Evolutionary conservation across 2,888 invertebrate genomes (phyloP).

Genomic region (Cryptus viduatorius): DNA sequence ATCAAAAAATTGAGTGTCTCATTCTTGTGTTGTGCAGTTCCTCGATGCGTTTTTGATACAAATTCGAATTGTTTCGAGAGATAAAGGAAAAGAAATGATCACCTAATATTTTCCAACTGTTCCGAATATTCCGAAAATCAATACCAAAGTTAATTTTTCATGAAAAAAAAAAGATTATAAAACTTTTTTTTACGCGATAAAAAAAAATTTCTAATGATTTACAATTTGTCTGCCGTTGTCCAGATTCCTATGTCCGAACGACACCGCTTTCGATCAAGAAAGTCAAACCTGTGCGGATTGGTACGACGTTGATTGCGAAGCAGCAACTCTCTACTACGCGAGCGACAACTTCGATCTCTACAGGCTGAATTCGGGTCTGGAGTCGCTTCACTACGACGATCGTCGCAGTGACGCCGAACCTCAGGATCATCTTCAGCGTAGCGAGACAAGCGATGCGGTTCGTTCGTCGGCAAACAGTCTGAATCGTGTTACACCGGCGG

Average conservation of each 20-base stretch:
- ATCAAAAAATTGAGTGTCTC: neutral
- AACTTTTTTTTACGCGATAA: neutral
- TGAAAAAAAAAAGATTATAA: neutral
- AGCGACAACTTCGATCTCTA: conserved; percentile 95
- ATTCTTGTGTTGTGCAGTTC: no score
- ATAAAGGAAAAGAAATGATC: no score
- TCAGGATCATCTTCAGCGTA: conserved; percentile 83
- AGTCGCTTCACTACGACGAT: conserved; percentile 80
- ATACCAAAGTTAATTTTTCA: neutral
- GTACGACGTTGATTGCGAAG: conserved; percentile 95
- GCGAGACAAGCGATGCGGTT: conserved; percentile 85
- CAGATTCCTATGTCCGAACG: conserved; percentile 95
- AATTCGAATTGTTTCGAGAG: no score
- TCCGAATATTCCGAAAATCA: no score
- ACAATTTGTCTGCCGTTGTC: conserved; percentile 2
- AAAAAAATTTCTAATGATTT: neutral
- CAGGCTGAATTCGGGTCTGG: conserved; percentile 91
- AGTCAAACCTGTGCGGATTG: conserved; percentile 96
- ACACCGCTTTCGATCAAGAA: conserved; percentile 96
- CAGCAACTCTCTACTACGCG: conserved; percentile 91
- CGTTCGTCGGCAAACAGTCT: conserved; percentile 80
- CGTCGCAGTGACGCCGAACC: conserved; percentile 81
- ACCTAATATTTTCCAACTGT: no score
- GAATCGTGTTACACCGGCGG: conserved; percentile 78
- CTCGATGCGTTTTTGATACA: no score